Evolutionary conservation across 1,140 invertebrate genomes (phyloP).

Genomic region (Chironomus striatipennis): DNA sequence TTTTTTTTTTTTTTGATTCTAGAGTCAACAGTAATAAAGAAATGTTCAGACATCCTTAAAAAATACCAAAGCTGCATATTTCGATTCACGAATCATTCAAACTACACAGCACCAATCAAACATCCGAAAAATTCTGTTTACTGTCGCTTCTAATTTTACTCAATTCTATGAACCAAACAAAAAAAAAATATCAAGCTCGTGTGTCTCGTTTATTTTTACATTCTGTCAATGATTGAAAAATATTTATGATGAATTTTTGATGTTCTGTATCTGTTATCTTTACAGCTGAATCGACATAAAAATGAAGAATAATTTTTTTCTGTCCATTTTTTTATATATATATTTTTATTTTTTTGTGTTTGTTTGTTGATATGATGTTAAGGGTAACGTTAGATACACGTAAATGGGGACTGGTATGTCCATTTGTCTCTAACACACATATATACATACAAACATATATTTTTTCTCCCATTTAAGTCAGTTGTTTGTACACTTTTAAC

Average conservation of each 20-base stretch:
- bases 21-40: no score
- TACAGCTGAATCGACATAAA: constrained; percentile 19
- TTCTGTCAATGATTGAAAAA: background rate
- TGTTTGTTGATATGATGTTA: background rate
- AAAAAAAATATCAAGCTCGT: background rate
- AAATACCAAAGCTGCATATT: no score
- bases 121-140: no score
- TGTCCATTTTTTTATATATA: no score
- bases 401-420: background rate
- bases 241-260: background rate
- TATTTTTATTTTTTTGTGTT: background rate
- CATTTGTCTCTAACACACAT: background rate
- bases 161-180: background rate
- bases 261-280: constrained; percentile 16
- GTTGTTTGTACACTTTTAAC: constrained; percentile 9
- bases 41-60: no score
- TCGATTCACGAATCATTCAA: no score
- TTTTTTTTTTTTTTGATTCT: no score
- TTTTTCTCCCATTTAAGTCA: background rate
- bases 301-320: background rate
- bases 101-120: no score
- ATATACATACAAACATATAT: no score
- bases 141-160: no score
- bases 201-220: constrained; percentile 7
- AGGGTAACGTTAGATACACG: background rate